Evolutionary conservation across 2,113 vertebrate genomes (phyloP).

Genomic region (Periophthalmodon schlosseri): DNA sequence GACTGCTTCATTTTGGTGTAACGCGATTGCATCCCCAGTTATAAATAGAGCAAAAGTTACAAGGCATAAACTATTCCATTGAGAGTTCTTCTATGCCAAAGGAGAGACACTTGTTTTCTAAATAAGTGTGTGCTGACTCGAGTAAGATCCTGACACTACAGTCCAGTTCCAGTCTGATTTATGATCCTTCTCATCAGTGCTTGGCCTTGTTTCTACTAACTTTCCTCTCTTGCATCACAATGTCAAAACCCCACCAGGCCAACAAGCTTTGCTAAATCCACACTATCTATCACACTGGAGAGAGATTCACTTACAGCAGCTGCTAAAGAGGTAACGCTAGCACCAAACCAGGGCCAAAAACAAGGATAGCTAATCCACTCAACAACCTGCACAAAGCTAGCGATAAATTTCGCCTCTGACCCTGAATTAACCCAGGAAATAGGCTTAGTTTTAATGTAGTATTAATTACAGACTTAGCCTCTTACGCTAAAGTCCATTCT

Average conservation of each 20-base stretch:
- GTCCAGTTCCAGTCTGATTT: not conserved
- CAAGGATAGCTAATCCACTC: constrained; percentile 2
- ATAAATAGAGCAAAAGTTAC: not conserved
- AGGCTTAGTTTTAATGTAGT: not conserved
- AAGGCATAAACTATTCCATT: not conserved
- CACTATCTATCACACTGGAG: constrained; percentile 5
- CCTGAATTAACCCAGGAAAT: not conserved
- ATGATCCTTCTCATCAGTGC: constrained; percentile 1
- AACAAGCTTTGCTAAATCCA: constrained; percentile 10
- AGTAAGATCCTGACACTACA: not conserved
- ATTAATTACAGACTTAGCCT: not conserved
- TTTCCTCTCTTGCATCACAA: constrained; percentile 12
- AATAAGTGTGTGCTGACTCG: constrained; percentile 1
- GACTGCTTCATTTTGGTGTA: not conserved
- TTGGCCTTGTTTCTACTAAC: not conserved
- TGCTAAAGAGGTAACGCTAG: constrained; percentile 3
- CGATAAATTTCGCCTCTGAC: not conserved
- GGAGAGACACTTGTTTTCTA: not conserved
- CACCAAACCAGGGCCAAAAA: not conserved
- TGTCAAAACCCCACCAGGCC: constrained; percentile 7
- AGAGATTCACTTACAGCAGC: constrained; percentile 4
- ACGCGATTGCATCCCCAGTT: not conserved
- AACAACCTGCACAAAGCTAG: not conserved
- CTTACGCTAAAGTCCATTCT: not conserved
- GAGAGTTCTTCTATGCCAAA: not conserved